Percentiles rank a stretch among this genome's conserved stretches.
These are phyloP conservation scores for Paradisaea rubra DNA, from an alignment of 2,113 vertebrate species.

Conservation along the genomic window DNA sequence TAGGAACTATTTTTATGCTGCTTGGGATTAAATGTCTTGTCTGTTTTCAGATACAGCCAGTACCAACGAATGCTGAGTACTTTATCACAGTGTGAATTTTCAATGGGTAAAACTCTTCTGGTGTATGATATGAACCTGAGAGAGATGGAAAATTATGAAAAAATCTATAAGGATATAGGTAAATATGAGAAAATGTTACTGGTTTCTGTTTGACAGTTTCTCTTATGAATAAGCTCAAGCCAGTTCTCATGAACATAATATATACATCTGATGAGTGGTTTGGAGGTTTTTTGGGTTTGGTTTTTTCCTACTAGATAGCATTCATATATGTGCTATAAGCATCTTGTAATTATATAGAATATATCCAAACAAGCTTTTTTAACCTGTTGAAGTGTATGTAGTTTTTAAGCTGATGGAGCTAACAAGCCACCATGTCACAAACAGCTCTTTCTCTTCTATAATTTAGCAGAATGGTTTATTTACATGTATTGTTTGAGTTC, in stretches of 20 bases:
- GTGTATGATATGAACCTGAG: conserved; percentile 97
- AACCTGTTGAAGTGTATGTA: not conserved
- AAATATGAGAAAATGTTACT: conserved; percentile 13
- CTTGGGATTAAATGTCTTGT: not conserved
- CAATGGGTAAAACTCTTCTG: conserved; percentile 95
- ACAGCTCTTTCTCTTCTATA: not conserved
- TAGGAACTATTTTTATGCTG: not conserved
- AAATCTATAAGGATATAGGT: conserved; percentile 94
- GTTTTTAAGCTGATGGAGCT: not conserved
- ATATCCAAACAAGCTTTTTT: not conserved
- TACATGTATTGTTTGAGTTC: not conserved
- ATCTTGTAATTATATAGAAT: not conserved
- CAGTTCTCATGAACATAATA: not conserved
- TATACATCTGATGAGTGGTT: not conserved
- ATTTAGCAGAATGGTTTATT: not conserved
- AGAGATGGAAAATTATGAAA: conserved; percentile 99
- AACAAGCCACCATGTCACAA: not conserved
- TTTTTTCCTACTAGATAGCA: not conserved
- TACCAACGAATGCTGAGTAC: conserved; percentile 94
- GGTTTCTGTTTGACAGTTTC: not conserved
- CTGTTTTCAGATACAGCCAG: conserved; percentile 81
- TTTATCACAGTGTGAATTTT: conserved; percentile 94
- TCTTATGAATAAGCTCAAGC: not conserved
- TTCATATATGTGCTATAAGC: not conserved
- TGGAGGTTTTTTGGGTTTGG: not conserved